These are phyloP conservation scores for Scartelaos histophorus DNA, from an alignment of 2,113 vertebrate genomes.

Conservation along the genomic window DNA sequence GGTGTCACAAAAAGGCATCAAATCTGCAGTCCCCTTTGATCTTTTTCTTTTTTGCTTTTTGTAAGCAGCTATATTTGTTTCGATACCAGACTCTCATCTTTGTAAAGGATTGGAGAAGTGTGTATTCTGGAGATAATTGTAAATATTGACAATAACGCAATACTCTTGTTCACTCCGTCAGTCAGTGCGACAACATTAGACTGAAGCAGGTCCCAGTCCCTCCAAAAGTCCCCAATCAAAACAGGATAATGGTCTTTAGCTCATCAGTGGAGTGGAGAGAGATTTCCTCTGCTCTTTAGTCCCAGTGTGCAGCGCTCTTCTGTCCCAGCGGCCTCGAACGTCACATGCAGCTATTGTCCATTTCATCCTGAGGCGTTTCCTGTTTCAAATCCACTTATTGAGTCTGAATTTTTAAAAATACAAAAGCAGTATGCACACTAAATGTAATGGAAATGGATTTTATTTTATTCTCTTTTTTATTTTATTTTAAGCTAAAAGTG, in stretches of 20 bases:
- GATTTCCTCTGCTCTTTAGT: conserved; percentile 4
- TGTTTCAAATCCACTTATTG: conserved; percentile 14
- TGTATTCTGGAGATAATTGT: too few relatives aligned
- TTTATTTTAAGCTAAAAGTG: too few relatives aligned
- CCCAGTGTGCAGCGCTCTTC: background rate
- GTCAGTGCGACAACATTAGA: background rate
- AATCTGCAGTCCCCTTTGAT: too few relatives aligned
- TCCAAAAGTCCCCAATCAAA: conserved; percentile 7
- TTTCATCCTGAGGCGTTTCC: conserved; percentile 16
- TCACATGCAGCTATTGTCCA: conserved; percentile 24
- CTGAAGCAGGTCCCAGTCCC: background rate
- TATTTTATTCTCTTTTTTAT: too few relatives aligned
- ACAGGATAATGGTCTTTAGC: conserved; percentile 2
- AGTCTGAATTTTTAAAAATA: background rate
- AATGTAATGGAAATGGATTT: too few relatives aligned
- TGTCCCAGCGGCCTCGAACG: background rate
- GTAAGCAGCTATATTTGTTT: too few relatives aligned
- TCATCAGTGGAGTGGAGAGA: background rate
- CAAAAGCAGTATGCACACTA: background rate
- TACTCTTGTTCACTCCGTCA: background rate
- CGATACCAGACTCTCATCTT: too few relatives aligned
- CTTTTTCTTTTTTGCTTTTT: too few relatives aligned
- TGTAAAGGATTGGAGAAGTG: too few relatives aligned
- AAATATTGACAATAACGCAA: background rate
- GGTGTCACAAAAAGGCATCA: too few relatives aligned